Conservation (phyloP, 2,888 invertebrate genomes). For the Onchidella celtica region DNA sequence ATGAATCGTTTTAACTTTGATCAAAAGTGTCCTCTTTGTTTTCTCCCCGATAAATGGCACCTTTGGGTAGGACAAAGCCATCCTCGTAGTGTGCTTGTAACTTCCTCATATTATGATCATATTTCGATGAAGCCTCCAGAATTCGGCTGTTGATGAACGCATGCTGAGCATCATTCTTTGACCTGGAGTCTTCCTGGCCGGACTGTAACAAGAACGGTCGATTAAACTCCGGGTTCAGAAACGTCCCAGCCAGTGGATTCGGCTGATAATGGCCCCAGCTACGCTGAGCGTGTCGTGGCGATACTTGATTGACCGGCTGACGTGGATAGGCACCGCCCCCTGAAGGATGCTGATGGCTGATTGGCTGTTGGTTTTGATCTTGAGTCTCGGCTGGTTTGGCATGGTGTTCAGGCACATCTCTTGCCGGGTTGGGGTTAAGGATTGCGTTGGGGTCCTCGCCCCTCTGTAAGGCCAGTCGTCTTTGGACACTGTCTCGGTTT, state of each 20-base stretch:
- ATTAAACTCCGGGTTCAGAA: slow-evolving; percentile 66
- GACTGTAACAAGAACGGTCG: slow-evolving; percentile 58
- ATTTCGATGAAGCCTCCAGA: slow-evolving; percentile 62
- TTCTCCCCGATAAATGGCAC: background rate
- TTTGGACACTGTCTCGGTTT: slow-evolving; percentile 64
- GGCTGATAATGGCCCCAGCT: slow-evolving; percentile 68
- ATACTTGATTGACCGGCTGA: background rate
- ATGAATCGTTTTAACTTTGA: background rate
- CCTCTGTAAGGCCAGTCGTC: slow-evolving; percentile 35
- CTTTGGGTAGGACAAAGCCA: slow-evolving; percentile 11
- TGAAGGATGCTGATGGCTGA: background rate
- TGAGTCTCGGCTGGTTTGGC: background rate
- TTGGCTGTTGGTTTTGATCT: background rate
- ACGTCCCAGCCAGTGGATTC: slow-evolving; percentile 61
- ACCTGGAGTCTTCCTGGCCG: slow-evolving; percentile 50
- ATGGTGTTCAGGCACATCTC: slow-evolving; percentile 6
- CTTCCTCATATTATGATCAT: slow-evolving; percentile 63
- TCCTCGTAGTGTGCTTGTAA: slow-evolving; percentile 51
- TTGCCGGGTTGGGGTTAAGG: background rate
- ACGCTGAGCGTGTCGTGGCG: slow-evolving; percentile 9
- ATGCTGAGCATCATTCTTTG: background rate
- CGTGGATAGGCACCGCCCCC: background rate
- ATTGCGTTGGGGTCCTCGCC: background rate
- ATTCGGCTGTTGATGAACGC: slow-evolving; percentile 45
- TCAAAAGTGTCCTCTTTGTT: background rate